Percentiles rank a stretch among this genome's conserved stretches.
Conservation (phyloP, 2,113 vertebrate species). For the Myrmecophaga tridactyla region DNA sequence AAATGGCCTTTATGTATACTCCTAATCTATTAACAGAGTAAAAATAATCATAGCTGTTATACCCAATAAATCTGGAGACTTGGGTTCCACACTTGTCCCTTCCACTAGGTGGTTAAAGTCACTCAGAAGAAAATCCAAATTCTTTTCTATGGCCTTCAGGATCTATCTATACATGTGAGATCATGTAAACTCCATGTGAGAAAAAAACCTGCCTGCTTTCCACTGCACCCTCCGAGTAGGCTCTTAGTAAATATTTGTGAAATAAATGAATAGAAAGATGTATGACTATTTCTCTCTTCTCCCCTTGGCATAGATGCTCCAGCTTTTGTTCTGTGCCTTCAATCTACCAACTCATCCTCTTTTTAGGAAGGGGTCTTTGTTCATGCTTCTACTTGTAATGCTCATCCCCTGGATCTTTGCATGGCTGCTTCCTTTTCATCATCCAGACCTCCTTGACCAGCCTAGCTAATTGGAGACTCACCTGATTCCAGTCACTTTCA, state of each 20-base stretch:
- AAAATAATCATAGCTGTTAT: background rate
- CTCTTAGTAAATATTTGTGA: background rate
- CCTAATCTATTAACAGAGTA: background rate
- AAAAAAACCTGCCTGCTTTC: background rate
- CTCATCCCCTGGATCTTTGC: background rate
- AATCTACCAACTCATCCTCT: background rate
- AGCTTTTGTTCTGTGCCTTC: background rate
- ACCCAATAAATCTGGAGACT: background rate
- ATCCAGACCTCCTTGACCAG: background rate
- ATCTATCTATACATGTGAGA: background rate
- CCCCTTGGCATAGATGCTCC: background rate
- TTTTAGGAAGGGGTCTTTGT: too few relatives aligned
- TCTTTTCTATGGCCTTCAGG: background rate
- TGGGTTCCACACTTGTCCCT: background rate
- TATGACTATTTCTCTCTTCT: background rate
- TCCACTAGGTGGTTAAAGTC: background rate
- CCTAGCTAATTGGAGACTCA: background rate
- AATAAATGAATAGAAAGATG: background rate
- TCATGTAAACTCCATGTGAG: background rate
- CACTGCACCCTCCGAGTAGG: background rate
- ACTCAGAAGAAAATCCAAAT: background rate
- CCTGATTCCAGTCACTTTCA: background rate
- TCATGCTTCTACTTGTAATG: background rate
- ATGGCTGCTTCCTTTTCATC: background rate
- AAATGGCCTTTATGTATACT: background rate